phyloP scores from a whole-genome alignment of 2,113 vertebrate genomes.

The Poeciliopsis retropinna region DNA sequence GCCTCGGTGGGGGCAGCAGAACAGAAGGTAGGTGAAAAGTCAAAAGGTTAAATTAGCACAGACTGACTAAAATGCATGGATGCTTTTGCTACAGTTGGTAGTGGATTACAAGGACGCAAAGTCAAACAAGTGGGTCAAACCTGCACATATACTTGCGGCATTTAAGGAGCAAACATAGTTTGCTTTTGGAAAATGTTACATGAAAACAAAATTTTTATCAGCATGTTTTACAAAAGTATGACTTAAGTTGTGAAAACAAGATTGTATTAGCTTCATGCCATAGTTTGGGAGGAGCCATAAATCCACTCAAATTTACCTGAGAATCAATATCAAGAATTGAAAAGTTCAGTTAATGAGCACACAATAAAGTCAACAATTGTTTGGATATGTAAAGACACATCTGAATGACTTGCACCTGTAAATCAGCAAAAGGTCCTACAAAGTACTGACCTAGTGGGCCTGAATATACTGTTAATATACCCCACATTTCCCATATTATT shows the following conservation, averaged over 20 bases:
- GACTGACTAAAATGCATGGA: constrained; percentile 45
- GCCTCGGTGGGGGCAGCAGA: constrained; percentile 27
- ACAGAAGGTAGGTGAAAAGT: constrained; percentile 58
- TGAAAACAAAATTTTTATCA: too few species aligned
- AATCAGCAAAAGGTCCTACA: not conserved
- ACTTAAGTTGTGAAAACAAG: not conserved
- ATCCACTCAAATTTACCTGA: not conserved
- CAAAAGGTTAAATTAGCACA: constrained; percentile 68
- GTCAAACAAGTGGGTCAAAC: constrained; percentile 25
- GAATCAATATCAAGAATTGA: not conserved
- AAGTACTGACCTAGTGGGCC: not conserved
- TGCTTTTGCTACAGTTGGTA: constrained; percentile 29
- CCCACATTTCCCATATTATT: not conserved
- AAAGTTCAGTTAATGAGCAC: not conserved
- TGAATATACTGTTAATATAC: not conserved
- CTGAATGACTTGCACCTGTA: not conserved
- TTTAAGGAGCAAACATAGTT: too few species aligned
- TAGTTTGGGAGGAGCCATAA: not conserved
- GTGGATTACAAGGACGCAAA: constrained; percentile 29
- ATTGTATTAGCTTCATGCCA: not conserved
- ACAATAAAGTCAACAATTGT: not conserved
- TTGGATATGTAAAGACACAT: not conserved
- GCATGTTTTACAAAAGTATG: too few species aligned
- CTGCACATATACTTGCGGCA: constrained; percentile 11
- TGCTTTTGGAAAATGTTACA: too few species aligned